Conservation (phyloP, 2,888 invertebrate species). For the Drosophila seclusa region DNA sequence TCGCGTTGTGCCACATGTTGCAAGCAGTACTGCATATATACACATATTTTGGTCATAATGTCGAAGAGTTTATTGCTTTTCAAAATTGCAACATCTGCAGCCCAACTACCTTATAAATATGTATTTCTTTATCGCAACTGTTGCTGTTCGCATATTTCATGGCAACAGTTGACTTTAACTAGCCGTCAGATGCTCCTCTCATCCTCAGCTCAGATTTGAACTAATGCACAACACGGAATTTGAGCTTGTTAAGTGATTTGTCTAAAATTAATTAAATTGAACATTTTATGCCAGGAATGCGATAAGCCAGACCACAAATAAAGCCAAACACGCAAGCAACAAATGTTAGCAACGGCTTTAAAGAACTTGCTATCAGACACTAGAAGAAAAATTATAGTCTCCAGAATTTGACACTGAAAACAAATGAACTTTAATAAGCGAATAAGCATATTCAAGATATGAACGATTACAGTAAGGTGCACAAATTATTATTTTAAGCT, state of each 20-base stretch:
- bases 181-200: neutral
- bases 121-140: neutral
- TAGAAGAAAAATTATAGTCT: conserved; percentile 2
- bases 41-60: neutral
- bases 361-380: conserved; percentile 16
- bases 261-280: conserved; percentile 65
- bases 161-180: neutral
- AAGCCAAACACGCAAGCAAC: conserved; percentile 45
- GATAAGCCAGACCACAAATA: conserved; percentile 46
- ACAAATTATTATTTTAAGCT: neutral
- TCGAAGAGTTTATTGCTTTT: neutral
- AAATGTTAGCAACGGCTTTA: conserved; percentile 14
- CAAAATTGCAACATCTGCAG: neutral
- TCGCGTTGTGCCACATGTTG: conserved; percentile 39
- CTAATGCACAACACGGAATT: conserved; percentile 19
- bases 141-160: neutral
- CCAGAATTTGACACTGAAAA: neutral
- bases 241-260: conserved; percentile 67
- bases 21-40: conserved; percentile 3
- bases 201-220: conserved; percentile 2
- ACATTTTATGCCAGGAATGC: conserved; percentile 54
- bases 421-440: neutral
- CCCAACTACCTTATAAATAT: neutral
- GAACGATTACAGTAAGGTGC: neutral
- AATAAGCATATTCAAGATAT: neutral